Evolutionary conservation across 2,113 vertebrate genomes (phyloP), one percentile per base, ranked within the genome.

Genomic region (Poeciliopsis retropinna): DNA sequence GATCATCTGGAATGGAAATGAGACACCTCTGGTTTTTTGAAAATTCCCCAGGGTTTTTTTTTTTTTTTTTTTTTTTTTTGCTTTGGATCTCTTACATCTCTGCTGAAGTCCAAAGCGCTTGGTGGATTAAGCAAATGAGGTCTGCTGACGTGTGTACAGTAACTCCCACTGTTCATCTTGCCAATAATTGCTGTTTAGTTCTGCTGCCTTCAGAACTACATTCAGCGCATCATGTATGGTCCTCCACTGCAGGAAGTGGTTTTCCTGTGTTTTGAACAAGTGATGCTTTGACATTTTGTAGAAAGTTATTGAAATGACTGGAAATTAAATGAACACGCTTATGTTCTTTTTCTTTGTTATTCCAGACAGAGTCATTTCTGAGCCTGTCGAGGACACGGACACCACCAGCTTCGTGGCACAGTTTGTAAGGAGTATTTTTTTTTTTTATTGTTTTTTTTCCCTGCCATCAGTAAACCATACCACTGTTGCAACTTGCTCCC

Each of bases 311-410:
- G 14, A 66, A 10, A 29, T 60, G 51, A 72, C 34, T 47, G 3
- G 5, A 9, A 17, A 10, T 62, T 54, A 75, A 17, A 70, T 51
- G 17, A 29, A 0, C 4, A 11, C 32, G n/a, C n/a, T 12, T 22
- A 4, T 67, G 5, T 70, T 68, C 25, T 47, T 68, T 34, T 71
- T 28, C 81, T 74, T 63, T 44, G 62, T 63, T 80, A 60, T 76
- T 67, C 28, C 90, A 97, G 97, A 93, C 83, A 93, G 92, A 84
- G 93, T 73, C 83, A 81, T 83, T 70, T 96, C 96, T 76, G 96
- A 97, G 72, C 98, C 98, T 0, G 97, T 99, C 85, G 97, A 99
- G 87, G 97, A 99, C 86, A 97, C 95, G 0, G 97, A 99, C 88
- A 97, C 98, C 28, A 99, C 96, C 91, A 96, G 94, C 85, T 94